phyloP scores from a whole-genome alignment of 2,113 vertebrate species.

The Anolis sagrei region DNA sequence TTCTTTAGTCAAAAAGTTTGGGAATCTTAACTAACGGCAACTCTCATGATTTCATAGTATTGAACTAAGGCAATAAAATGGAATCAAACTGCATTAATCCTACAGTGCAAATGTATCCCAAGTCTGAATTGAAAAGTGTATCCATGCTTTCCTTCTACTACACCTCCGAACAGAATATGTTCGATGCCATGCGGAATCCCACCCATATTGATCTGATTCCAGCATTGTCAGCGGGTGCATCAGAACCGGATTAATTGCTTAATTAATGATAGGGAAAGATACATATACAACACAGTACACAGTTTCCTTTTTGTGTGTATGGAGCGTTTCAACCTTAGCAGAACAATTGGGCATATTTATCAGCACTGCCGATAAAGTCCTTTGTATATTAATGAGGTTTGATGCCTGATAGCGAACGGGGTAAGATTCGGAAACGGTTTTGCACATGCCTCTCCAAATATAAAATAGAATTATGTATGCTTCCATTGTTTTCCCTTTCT shows the following conservation, averaged over 20 bases:
- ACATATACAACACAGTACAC: accelerated
- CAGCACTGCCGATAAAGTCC: constrained; percentile 25
- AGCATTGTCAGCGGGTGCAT: not conserved
- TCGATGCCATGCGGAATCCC: not conserved
- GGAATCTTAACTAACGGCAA: no score
- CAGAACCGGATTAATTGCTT: not conserved
- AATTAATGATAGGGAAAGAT: not conserved
- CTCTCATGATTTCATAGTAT: no score
- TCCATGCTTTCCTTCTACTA: not conserved
- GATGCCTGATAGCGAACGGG: not conserved
- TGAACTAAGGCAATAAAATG: no score
- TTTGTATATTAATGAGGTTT: not conserved
- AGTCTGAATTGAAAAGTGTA: no score
- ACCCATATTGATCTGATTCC: not conserved
- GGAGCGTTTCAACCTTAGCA: constrained; percentile 43
- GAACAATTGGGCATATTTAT: not conserved
- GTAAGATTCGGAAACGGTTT: no score
- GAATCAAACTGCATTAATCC: no score
- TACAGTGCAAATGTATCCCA: no score
- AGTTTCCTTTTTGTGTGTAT: not conserved
- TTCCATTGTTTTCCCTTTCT: not conserved
- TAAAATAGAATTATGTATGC: not conserved
- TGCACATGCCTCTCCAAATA: not conserved
- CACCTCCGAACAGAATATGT: not conserved
- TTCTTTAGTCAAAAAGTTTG: no score